Evolutionary conservation across 2,888 invertebrate genomes (phyloP), one percentile per base, ranked within the genome.

Genomic region (Eristalis pertinax): DNA sequence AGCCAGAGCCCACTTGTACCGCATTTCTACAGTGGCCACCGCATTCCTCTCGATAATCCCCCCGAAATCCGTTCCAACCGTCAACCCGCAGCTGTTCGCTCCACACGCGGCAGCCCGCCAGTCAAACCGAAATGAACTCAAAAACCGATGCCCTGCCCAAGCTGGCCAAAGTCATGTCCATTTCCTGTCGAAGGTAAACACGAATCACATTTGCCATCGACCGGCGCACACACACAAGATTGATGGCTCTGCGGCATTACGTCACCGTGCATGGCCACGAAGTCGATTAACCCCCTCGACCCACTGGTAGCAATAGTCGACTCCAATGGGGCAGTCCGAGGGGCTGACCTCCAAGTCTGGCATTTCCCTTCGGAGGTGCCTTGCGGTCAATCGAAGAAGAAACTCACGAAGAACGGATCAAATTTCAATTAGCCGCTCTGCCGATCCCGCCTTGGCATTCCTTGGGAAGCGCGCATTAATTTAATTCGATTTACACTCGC

Each of bases 401-500:
- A n/a, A 77, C 82, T 73, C 62, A 11, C 77, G 58, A 79, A 72
- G 86, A 87, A 83, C 68, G 84, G 78, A 79, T 87, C 83, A 79
- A 87, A 87, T 84, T 87, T 87, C 86, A 87, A 87, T 87, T 83
- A 87, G 79, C 79, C 79, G 84, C 78, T 82, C 77, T 62, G 10
- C 38, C 38, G 13, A 72, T 64, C 62, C 67, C 82, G 79, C 62
- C 58, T 72, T 62, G 50, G 75, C 78, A 79, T 79, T 72, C 70
- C 74, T 77, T 56, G 35, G 78, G 83, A 50, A 8, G 50, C 63
- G 35, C 78, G 83, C 83, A 83, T 87, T 87, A 83, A 75, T 87
- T 87, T 87, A 87, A 83, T 87, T 87, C 83, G 83, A 83, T 87
- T 87, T 87, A 79, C 83, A 87, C 83, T 75, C 69, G 62, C 41